Percentiles rank a stretch among this genome's conserved stretches.
phyloP scores from a whole-genome alignment of 2,888 invertebrate genomes.

The Ceratothoa steindachneri region DNA sequence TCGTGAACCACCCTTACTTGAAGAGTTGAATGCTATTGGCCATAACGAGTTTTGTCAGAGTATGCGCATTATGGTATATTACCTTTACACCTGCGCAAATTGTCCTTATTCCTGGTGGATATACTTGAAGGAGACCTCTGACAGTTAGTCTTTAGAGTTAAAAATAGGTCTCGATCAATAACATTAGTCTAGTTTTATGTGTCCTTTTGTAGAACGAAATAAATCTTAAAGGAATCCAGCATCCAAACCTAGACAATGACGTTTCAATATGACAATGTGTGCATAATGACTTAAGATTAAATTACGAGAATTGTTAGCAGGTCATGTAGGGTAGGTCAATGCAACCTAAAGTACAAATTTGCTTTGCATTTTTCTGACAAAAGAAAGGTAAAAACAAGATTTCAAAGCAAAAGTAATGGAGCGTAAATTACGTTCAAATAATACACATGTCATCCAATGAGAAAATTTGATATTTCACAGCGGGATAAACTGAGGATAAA shows the following conservation, averaged over 20 bases:
- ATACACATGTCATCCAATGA: too few relatives aligned
- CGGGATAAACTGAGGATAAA: too few relatives aligned
- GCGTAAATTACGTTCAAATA: too few relatives aligned
- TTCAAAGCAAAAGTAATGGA: too few relatives aligned
- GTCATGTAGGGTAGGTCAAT: background rate
- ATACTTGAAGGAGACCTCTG: slow-evolving; percentile 4
- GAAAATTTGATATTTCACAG: too few relatives aligned
- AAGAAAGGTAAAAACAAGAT: too few relatives aligned
- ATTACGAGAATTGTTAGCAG: background rate
- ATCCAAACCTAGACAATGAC: background rate
- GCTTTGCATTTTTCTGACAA: too few relatives aligned
- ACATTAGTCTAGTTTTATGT: slow-evolving; percentile 10
- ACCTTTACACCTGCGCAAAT: slow-evolving; percentile 13
- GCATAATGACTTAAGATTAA: background rate
- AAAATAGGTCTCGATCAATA: slow-evolving; percentile 9
- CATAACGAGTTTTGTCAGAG: slow-evolving; percentile 10
- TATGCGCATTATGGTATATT: slow-evolving; percentile 13
- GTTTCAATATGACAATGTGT: background rate
- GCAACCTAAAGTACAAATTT: too few relatives aligned
- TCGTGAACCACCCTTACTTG: slow-evolving; percentile 15
- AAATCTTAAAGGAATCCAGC: background rate
- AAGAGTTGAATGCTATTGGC: slow-evolving; percentile 8
- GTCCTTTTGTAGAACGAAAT: slow-evolving; percentile 1
- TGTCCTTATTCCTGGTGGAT: slow-evolving; percentile 8
- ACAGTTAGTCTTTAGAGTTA: slow-evolving; percentile 4